phyloP scores from a whole-genome alignment of 2,113 vertebrate species.

The Agelaius tricolor region DNA sequence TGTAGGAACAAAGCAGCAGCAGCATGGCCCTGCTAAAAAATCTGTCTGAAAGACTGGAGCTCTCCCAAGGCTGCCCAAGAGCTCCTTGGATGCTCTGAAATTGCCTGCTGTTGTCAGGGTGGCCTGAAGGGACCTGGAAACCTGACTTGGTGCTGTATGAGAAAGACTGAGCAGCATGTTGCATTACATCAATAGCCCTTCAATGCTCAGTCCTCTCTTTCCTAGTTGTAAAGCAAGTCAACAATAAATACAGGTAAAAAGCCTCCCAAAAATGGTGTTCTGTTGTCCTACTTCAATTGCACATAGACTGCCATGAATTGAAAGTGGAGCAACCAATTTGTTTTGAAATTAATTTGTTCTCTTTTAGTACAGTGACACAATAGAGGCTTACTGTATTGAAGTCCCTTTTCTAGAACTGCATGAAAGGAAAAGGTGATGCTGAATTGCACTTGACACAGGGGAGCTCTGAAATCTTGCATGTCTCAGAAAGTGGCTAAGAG shows the following conservation, averaged over 20 bases:
- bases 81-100: background rate
- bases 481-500: background rate
- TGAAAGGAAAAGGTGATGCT: slow-evolving; percentile 14
- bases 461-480: background rate
- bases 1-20: background rate
- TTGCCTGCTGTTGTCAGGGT: background rate
- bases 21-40: background rate
- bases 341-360: slow-evolving; percentile 61
- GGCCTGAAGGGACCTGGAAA: background rate
- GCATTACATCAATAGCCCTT: background rate
- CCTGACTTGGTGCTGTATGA: background rate
- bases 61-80: background rate
- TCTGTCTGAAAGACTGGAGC: background rate
- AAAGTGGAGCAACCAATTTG: background rate
- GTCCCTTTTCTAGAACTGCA: background rate
- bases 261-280: background rate
- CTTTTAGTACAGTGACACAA: slow-evolving; percentile 12
- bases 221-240: background rate
- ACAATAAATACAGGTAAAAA: background rate
- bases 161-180: background rate
- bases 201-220: background rate
- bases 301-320: background rate
- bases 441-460: background rate
- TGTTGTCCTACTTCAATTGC: background rate
- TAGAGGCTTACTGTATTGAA: background rate